Base-by-base conservation (phyloP, 2,888 invertebrate species). In the Rhingia campestris region DNA sequence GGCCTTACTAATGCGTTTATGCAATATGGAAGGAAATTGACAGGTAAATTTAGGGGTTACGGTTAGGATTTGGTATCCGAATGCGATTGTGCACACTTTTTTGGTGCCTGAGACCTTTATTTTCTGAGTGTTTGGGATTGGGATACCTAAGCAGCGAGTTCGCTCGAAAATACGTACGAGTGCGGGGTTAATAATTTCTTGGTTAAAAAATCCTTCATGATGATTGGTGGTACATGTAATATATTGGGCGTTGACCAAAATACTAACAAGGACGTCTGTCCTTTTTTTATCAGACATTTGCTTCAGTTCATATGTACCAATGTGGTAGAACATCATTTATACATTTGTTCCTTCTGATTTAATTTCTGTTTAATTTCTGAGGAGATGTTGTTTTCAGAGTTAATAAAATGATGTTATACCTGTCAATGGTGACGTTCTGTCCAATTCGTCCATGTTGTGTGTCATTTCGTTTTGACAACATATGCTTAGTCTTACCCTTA, bases 201-300 rank as follows among this genome's bases (percentile, higher is more conserved):
- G 10, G 10, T 37, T 12, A 32, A 37, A 35, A 3, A 6, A 51
- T 7, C 37, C 53, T 45, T n/a, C n/a, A n/a, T 43, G 39, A 49
- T 58, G 63, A 37, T 51, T 43, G 64, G 39, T 43, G 64, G 35
- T 32, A 54, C 2, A 9, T 32, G n/a, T 10, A 54, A 72, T 66
- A 76, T 56, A 76, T 66, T 61, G 30, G 12, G 35, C 54, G 39
- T 47, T 76, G 81, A 81, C 22, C 43, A 66, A 81, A 72, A 81
- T 81, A 76, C n/a, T 72, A 81, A 81, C 72, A 61, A 76, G 66
- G 37, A 56, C 10, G 33, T 22, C 47, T 2, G 49, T 58, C 10
- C 22, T 47, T 41, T 49, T 37, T 51, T 35, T 72, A 22, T 2
- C 10, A 39, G 39, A 10, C 41, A 43, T 58, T 32, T 54, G 10